A percentile compares a stretch with the other conserved stretches of the same genome.
Conservation (phyloP, 2,113 vertebrate species). For the Guaruba guarouba region DNA sequence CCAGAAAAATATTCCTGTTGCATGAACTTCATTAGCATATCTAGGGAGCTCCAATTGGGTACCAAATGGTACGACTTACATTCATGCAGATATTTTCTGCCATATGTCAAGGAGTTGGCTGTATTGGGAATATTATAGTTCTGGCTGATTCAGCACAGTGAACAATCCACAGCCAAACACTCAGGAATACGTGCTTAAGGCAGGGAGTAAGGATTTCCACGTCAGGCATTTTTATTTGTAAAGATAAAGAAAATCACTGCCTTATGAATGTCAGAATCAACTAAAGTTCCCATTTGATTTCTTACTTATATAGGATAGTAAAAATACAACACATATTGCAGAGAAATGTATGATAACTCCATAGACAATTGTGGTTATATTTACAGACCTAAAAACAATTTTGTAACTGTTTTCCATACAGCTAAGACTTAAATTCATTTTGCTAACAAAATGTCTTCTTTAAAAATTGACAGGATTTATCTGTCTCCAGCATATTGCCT, state of each 20-base stretch:
- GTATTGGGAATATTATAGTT: not conserved
- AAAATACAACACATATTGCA: not conserved
- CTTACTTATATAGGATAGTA: not conserved
- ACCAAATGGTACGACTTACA: not conserved
- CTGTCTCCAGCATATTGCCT: not conserved
- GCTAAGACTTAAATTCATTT: not conserved
- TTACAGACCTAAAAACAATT: not conserved
- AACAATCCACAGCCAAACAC: not conserved
- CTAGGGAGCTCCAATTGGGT: not conserved
- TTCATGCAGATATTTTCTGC: not conserved
- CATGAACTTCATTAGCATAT: not conserved
- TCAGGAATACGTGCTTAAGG: not conserved
- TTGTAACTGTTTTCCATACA: not conserved
- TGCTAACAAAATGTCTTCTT: not conserved
- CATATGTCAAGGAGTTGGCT: conserved; percentile 10
- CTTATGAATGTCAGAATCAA: not conserved
- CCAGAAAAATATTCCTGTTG: not conserved
- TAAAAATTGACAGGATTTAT: not conserved
- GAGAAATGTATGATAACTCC: not conserved
- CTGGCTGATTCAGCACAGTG: conserved; percentile 14
- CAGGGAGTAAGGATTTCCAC: not conserved
- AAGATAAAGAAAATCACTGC: not conserved
- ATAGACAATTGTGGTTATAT: not conserved
- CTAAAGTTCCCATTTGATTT: not conserved
- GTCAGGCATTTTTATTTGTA: not conserved